phyloP scores from a whole-genome alignment of 1,140 invertebrate species.

The Drosophila willistoni region DNA sequence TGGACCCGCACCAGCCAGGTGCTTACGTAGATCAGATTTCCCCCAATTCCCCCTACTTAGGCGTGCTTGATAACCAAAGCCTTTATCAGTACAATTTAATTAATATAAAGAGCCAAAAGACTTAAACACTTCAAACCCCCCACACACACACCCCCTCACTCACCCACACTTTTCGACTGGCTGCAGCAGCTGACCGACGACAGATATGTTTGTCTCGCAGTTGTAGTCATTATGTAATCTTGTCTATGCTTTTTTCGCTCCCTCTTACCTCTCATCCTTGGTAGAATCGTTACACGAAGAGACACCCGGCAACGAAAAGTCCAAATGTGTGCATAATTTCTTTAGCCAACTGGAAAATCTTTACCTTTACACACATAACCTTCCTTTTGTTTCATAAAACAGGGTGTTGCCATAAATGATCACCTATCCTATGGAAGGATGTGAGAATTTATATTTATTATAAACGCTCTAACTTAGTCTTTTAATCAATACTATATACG shows the following conservation, averaged over 20 bases:
- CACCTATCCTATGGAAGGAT: too few species aligned
- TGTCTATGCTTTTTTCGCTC: not conserved
- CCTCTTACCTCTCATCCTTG: not conserved
- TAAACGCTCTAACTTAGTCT: too few species aligned
- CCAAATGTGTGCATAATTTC: too few species aligned
- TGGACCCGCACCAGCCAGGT: not conserved
- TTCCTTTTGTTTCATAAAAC: too few species aligned
- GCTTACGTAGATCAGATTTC: slow-evolving; percentile 33
- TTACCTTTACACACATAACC: not conserved
- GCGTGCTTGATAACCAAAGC: slow-evolving; percentile 3
- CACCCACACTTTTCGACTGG: slow-evolving; percentile 1
- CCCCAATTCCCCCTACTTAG: not conserved
- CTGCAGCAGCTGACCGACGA: slow-evolving; percentile 1
- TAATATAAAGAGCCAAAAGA: slow-evolving; percentile 21
- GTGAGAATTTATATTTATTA: too few species aligned
- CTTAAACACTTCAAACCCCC: not conserved
- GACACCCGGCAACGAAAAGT: too few species aligned
- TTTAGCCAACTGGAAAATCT: too few species aligned
- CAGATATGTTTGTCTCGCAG: slow-evolving; percentile 14
- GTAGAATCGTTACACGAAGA: not conserved
- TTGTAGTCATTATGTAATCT: slow-evolving; percentile 27
- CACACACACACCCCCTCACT: not conserved
- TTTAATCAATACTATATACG: too few species aligned
- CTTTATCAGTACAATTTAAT: slow-evolving; percentile 36
- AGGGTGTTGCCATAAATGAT: too few species aligned